Base-by-base conservation (phyloP, 2,888 invertebrate genomes). In the Sialis lutaria region DNA sequence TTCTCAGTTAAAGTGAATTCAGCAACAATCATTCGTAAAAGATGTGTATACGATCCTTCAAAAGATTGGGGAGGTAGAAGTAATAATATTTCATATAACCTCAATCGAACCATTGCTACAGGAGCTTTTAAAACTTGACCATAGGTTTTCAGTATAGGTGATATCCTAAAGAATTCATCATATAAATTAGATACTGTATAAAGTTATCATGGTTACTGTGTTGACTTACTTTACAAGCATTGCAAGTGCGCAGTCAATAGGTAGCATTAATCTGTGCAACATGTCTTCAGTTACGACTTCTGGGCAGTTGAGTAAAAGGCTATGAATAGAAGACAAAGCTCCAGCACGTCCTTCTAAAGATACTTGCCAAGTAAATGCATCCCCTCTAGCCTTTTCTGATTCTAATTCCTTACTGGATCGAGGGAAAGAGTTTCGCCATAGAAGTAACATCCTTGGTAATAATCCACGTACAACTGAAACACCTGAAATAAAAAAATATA, bases 331-430 rank as follows among this genome's bases (percentile, higher is more conserved):
- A 40, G 93, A 91, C 8, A 98, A 67, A 1, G 97, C 97, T 1
- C 97, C 97, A 4, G 96, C 92, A 40, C 97, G 75, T 3, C 93
- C 93, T 67, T 97, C 96, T 47, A 98, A 67, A 0, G 96, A 95
- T 40, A 97, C 87, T 73, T 92, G 91, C 97, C 97, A 97, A n/a
- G 97, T 97, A 62, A 97, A 96, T 0, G 93, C 89, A 68, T 98
- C 97, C 6, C 93, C 86, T 57, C 97, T 73, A 10, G 89, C 82
- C 57, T 95, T 95, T 66, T 98, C 98, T 0, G 93, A 90, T 62
- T 97, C 97, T 10, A 98, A 70, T 64, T 98, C 98, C 60, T 97
- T 96, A 37, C 82, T 80, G 0, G 95, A 95, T 44, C 96, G 76
- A 0, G 98, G 97, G 65, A 98, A 98, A 31, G 95, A 95, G 64